Evolutionary conservation across 2,888 invertebrate species (phyloP).

Genomic region (Acanthococcus lagerstroemiae): DNA sequence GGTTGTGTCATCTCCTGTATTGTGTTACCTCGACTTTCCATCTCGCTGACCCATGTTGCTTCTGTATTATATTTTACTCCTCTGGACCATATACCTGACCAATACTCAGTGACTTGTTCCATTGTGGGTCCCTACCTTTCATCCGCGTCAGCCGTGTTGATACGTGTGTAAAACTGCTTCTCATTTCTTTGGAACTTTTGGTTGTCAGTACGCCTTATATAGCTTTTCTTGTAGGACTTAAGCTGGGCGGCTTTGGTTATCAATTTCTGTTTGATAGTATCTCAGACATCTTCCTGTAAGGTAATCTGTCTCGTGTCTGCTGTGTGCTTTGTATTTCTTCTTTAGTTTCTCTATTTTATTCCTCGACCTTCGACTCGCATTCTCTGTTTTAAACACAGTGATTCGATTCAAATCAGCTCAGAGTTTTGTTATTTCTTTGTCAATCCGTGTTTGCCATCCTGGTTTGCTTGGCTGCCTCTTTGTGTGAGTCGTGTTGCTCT

Average conservation of each 20-base stretch:
- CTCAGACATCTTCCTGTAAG: background rate
- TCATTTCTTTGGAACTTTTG: background rate
- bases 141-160: background rate
- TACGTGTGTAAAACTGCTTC: background rate
- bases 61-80: background rate
- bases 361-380: background rate
- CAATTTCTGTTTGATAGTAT: background rate
- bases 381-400: background rate
- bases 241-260: background rate
- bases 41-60: background rate
- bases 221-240: background rate
- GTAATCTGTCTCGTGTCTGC: background rate
- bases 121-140: background rate
- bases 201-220: background rate
- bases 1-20: too few relatives aligned
- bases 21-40: background rate
- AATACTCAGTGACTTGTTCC: background rate
- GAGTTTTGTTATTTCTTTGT: background rate
- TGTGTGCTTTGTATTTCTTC: background rate
- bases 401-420: background rate
- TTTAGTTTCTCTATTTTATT: background rate
- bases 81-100: background rate
- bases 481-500: background rate
- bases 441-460: background rate
- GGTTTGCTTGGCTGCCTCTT: background rate